phyloP scores from a whole-genome alignment of 2,797 vertebrate genomes.

The Rhynchotus rufescens region DNA sequence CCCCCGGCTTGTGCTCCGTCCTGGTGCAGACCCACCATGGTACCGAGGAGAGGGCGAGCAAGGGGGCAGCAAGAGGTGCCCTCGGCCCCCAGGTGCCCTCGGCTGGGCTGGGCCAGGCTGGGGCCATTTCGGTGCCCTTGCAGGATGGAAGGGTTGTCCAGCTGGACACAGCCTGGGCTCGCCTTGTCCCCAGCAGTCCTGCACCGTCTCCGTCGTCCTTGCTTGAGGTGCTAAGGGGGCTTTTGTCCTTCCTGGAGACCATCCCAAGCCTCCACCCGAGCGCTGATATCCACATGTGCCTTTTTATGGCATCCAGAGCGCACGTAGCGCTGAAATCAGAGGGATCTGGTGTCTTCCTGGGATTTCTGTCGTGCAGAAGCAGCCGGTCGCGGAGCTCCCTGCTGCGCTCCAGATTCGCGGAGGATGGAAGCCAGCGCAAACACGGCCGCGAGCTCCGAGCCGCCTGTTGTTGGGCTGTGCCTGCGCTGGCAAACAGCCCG shows the following conservation, averaged over 20 bases:
- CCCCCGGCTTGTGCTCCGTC: background rate
- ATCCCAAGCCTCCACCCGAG: background rate
- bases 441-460: slow-evolving; percentile 4
- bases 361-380: slow-evolving; percentile 46
- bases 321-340: background rate
- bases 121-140: background rate
- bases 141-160: background rate
- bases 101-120: no score
- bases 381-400: slow-evolving; percentile 44
- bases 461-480: slow-evolving; percentile 1
- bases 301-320: slow-evolving; percentile 3
- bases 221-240: background rate
- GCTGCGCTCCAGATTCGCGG: slow-evolving; percentile 43
- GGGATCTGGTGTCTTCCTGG: slow-evolving; percentile 24
- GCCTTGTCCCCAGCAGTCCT: background rate
- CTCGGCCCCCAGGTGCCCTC: background rate
- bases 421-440: slow-evolving; percentile 36
- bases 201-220: background rate
- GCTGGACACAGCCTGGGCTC: background rate
- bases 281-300: background rate
- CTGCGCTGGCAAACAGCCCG: background rate
- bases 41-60: background rate
- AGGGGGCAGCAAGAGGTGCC: background rate
- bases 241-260: background rate
- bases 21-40: background rate